A percentile compares a stretch with the other conserved stretches of the same genome.
Evolutionary conservation across 2,888 invertebrate species (phyloP).

Genomic region (Nineta flava): DNA sequence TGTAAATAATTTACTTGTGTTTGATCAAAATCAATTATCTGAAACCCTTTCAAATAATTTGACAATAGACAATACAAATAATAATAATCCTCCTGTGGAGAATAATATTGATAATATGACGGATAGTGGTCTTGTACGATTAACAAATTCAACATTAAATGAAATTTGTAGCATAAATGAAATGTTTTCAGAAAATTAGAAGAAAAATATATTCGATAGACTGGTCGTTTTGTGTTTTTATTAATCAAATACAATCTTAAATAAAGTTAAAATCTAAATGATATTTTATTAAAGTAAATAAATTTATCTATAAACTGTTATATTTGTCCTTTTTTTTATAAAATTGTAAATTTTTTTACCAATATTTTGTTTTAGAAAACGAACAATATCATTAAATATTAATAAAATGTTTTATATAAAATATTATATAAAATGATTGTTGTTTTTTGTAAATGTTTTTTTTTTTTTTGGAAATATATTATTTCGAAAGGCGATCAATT

Average conservation of each 20-base stretch:
- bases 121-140: conserved; percentile 33
- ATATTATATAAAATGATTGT: too few relatives aligned
- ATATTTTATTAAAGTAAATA: too few relatives aligned
- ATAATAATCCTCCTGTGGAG: conserved; percentile 14
- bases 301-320: too few relatives aligned
- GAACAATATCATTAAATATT: too few relatives aligned
- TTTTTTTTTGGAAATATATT: too few relatives aligned
- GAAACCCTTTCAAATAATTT: conserved; percentile 31
- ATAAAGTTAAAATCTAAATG: too few relatives aligned
- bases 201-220: background rate
- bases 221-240: background rate
- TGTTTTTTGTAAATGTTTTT: too few relatives aligned
- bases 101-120: conserved; percentile 27
- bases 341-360: too few relatives aligned
- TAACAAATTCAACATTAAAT: conserved; percentile 29
- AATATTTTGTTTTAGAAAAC: too few relatives aligned
- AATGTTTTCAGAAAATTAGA: conserved; percentile 17
- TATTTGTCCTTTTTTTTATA: too few relatives aligned
- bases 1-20: conserved; percentile 18
- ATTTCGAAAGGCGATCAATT: too few relatives aligned
- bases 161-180: conserved; percentile 25
- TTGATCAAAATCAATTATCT: conserved; percentile 25
- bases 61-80: conserved; percentile 27
- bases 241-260: background rate
- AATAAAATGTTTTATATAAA: too few relatives aligned